phyloP scores from a whole-genome alignment of 2,113 vertebrate genomes.

The Psittacus erithacus region DNA sequence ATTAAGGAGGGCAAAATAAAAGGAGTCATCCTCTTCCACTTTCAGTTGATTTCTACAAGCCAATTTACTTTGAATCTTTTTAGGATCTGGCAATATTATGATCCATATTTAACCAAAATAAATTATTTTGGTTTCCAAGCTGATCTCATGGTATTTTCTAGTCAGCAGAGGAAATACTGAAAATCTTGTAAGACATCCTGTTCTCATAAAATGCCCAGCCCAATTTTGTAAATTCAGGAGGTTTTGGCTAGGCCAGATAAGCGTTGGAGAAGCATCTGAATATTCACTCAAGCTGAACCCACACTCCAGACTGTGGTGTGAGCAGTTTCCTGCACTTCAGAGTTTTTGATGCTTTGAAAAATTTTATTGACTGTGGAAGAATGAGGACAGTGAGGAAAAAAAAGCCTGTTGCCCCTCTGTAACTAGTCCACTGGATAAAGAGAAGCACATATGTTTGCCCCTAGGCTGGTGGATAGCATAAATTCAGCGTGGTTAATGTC shows the following conservation, averaged over 20 bases:
- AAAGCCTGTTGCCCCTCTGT: neutral
- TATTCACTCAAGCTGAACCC: conserved; percentile 67
- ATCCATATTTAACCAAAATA: conserved; percentile 23
- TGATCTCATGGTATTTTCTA: conserved; percentile 45
- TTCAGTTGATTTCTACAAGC: neutral
- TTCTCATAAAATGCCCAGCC: conserved; percentile 62
- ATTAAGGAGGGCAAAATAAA: neutral
- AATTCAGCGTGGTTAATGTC: neutral
- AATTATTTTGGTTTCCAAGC: neutral
- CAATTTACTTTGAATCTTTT: neutral
- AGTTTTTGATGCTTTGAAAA: conserved; percentile 47
- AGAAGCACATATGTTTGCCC: neutral
- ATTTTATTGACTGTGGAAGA: conserved; percentile 13
- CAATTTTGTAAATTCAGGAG: conserved; percentile 61
- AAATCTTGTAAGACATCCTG: conserved; percentile 58
- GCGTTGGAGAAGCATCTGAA: conserved; percentile 53
- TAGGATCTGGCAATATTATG: neutral
- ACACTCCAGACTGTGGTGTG: conserved; percentile 67
- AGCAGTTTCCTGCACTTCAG: conserved; percentile 60
- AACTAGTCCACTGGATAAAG: neutral
- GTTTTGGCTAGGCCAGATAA: conserved; percentile 65
- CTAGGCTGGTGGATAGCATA: neutral
- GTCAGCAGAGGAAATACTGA: conserved; percentile 53
- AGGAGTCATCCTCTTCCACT: neutral
- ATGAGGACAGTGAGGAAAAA: neutral